Evolutionary conservation across 2,797 vertebrate species (phyloP), one percentile per base, ranked within the genome.

Genomic region (Anomalospiza imberbis): DNA sequence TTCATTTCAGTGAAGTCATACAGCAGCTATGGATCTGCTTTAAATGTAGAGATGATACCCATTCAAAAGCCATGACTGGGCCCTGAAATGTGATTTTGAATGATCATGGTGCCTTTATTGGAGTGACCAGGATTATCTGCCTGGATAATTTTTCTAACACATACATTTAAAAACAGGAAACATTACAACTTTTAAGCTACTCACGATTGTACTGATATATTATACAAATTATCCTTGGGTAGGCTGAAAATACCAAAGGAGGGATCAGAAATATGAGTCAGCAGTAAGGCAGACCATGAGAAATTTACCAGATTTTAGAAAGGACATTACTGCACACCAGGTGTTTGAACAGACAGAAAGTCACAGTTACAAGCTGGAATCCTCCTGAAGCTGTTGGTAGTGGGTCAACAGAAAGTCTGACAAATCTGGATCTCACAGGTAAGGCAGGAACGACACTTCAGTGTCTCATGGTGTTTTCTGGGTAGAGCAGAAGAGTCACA

Each of bases 241-340:
- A 67, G 45, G 36, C 34, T 55, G 55, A 38, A 84, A 80, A 67
- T 62, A 28, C 32, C 62, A 34, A 61, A 42, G 81, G 60, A 24
- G 4, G 26, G n/a, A 70, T 55, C 45, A n/a, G 31, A 74, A 55
- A 31, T 20, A 10, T 38, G 48, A 88, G 36, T 32, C n/a, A 66
- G 42, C 55, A 40, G 51, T 13, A 67, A 80, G 40, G 29, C 38
- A 88, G 24, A 25, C 17, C 11, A 6, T 31, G 14, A 61, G 40
- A 73, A 65, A 38, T 47, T 26, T n/a, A 47, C 18, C 31, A 24
- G 15, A 44, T 61, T 83, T 85, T 48, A 61, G 65, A 62, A 48
- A 79, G 40, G 28, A 73, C 18, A 11, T 7, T 24, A 24, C n/a
- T 68, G 18, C 24, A 19, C 16, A 4, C 12, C 0, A 0, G 12